Evolutionary conservation across 2,113 vertebrate species (phyloP), one percentile per base, ranked within the genome.

Genomic region (Empidonax alnorum): DNA sequence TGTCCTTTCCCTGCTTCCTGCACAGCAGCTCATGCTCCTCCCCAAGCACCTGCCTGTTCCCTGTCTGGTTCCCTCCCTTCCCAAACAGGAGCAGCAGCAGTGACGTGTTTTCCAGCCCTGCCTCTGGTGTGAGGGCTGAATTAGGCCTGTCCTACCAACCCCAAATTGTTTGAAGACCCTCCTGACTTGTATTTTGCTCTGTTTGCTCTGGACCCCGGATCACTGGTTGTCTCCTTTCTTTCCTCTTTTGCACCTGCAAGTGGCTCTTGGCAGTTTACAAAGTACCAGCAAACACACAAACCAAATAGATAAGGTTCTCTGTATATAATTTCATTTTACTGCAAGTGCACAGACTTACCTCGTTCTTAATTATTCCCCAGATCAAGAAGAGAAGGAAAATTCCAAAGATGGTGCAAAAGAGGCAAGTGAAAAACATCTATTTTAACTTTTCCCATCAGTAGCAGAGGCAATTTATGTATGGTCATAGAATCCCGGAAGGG

Each of bases 381-480:
- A 98, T 94, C 96, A 85, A 94, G 98, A 98, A 88, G 93, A 97
- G 92, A 97, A 98, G 55, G 98, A 97, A 95, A 98, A 95, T 92
- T 92, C 95, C 80, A 92, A 95, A 87, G 96, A 96, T 19, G 76
- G 77, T 80, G 77, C 88, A 82, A 98, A 97, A 95, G 97, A 98
- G 96, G 98, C 97, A 98, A 98, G 98, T 98, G 85, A 94, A 86
- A 96, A 91, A 71, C 47, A 50, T 74, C 59, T 93, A 2, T 63
- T 95, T 96, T 96, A 68, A 91, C 30, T 93, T 85, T 78, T 91
- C 88, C 69, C 39, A 1, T 94, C 93, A 33, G 6, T 41, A 95
- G 10, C 71, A 41, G 49, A 96, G 69, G 50, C 74, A 73, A 31
- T 88, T 96, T 49, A 46, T 92, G 35, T 74, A 31, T 59, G 28